phyloP scores from a whole-genome alignment of 92 coral and sea anemone genomes.

The Zoanthus solanderi region DNA sequence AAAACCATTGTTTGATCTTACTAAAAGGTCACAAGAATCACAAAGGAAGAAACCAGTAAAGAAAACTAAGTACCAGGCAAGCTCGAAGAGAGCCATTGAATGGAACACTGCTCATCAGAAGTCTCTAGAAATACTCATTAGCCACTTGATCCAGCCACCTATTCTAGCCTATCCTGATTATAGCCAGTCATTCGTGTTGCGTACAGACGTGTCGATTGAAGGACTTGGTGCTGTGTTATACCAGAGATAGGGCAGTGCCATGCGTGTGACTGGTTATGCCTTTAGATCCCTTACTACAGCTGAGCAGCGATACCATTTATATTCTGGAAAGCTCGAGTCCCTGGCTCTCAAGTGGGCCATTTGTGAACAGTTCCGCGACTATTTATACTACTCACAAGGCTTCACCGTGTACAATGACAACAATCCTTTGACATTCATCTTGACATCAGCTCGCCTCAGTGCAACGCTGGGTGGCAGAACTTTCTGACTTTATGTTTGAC shows the following conservation, averaged over 20 bases:
- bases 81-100: background rate
- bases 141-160: background rate
- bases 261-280: background rate
- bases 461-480: constrained; percentile 21
- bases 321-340: background rate
- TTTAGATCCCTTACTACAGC: constrained; percentile 5
- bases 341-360: background rate
- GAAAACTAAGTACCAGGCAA: background rate
- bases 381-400: constrained; percentile 5
- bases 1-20: no score
- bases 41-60: no score
- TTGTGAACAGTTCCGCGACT: constrained; percentile 12
- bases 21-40: no score
- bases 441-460: background rate
- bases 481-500: background rate
- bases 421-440: background rate
- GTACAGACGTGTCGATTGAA: background rate
- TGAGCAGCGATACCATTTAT: constrained; percentile 15
- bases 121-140: background rate
- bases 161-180: constrained; percentile 6
- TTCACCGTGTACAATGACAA: background rate
- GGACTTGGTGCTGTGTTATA: constrained; percentile 9
- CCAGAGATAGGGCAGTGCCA: background rate
- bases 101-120: background rate
- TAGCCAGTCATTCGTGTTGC: background rate